Evolutionary conservation across 2,113 vertebrate species (phyloP).

Genomic region (Tauraco erythrolophus): DNA sequence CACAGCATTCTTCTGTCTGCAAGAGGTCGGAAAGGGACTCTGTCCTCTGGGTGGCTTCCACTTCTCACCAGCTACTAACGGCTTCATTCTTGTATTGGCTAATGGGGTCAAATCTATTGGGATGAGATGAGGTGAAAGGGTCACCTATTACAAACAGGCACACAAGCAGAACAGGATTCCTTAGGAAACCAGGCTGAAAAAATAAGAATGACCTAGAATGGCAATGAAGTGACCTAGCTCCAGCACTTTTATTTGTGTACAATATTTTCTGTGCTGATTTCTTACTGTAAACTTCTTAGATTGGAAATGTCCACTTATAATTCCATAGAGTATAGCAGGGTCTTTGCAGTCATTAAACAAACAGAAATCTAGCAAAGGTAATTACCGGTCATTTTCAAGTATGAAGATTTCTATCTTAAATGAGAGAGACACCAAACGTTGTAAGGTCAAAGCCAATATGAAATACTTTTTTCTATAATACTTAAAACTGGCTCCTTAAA

Average conservation of each 20-base stretch:
- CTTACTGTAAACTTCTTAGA: neutral
- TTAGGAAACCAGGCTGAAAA: neutral
- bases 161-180: neutral
- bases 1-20: neutral
- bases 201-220: neutral
- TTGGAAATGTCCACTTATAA: neutral
- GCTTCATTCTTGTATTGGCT: neutral
- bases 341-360: neutral
- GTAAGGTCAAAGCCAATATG: neutral
- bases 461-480: neutral
- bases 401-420: neutral
- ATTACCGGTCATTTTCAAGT: neutral
- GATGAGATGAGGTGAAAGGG: neutral
- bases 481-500: neutral
- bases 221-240: neutral
- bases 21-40: neutral
- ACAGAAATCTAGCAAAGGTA: neutral
- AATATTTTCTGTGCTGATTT: neutral
- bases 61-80: neutral
- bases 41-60: neutral
- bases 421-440: neutral
- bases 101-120: neutral
- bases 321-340: neutral
- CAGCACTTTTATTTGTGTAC: neutral
- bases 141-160: neutral